Evolutionary conservation across 2,113 vertebrate genomes (phyloP).

Genomic region (Microcebus murinus): DNA sequence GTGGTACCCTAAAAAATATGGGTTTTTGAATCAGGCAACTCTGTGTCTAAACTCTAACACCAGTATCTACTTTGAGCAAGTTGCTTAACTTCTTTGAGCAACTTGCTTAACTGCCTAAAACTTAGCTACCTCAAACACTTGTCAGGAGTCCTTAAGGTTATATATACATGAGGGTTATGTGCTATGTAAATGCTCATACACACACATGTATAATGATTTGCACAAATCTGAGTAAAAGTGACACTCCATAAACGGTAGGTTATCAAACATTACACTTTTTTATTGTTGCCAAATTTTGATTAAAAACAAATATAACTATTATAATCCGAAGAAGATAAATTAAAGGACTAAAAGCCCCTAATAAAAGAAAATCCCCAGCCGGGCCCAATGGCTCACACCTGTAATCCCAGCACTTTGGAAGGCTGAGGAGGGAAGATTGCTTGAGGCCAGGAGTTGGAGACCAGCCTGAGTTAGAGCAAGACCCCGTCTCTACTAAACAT

Average conservation of each 20-base stretch:
- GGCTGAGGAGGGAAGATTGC: no score
- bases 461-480: no score
- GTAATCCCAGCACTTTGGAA: no score
- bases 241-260: neutral
- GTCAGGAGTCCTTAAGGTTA: neutral
- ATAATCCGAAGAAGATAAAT: neutral
- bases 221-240: neutral
- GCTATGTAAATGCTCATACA: neutral
- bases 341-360: neutral
- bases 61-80: neutral
- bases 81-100: neutral
- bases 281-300: neutral
- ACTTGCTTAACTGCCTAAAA: conserved; percentile 1
- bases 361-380: neutral
- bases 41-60: neutral
- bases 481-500: no score
- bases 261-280: neutral
- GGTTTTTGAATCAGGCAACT: neutral
- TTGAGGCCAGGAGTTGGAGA: no score
- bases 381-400: no score
- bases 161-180: neutral
- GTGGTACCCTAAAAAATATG: neutral
- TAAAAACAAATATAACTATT: neutral
- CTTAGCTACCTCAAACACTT: neutral
- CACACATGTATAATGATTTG: neutral